Evolutionary conservation across 2,113 vertebrate species (phyloP).

Genomic region (Pluvianellus socialis): DNA sequence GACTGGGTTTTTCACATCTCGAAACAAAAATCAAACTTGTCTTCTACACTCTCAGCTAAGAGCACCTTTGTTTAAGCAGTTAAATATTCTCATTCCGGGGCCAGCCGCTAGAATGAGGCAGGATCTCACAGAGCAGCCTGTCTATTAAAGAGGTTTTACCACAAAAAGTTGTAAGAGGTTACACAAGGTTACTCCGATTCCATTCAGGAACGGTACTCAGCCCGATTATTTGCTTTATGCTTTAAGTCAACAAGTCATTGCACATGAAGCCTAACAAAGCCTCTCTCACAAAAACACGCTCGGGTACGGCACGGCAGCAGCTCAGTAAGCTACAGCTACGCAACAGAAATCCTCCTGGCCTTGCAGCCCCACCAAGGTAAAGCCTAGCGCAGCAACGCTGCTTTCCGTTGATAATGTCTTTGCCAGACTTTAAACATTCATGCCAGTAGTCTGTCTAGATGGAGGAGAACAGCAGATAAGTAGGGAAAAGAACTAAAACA

Average conservation of each 20-base stretch:
- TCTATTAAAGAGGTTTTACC: not conserved
- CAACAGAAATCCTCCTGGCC: not conserved
- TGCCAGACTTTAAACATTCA: not conserved
- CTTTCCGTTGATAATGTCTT: not conserved
- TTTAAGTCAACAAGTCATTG: not conserved
- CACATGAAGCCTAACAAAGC: not conserved
- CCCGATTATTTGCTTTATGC: not conserved
- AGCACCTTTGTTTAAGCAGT: not conserved
- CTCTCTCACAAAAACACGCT: not conserved
- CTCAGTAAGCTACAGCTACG: not conserved
- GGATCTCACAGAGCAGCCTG: not conserved
- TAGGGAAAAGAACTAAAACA: not conserved
- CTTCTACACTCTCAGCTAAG: not conserved
- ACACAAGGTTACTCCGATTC: not conserved
- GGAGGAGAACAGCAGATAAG: not conserved
- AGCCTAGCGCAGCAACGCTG: not conserved
- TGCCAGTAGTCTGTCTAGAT: not conserved
- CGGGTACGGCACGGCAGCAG: not conserved
- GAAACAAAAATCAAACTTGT: not conserved
- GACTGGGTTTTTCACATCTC: not conserved
- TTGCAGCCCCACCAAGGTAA: not conserved
- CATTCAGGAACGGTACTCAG: not conserved
- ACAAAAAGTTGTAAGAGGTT: not conserved
- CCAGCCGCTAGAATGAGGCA: not conserved
- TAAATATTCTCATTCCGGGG: not conserved